A percentile compares a stretch with the other conserved stretches of the same genome.
These are phyloP conservation scores for Hoplostethus atlanticus DNA, from an alignment of 2,797 vertebrate genomes.

Conservation along the genomic window DNA sequence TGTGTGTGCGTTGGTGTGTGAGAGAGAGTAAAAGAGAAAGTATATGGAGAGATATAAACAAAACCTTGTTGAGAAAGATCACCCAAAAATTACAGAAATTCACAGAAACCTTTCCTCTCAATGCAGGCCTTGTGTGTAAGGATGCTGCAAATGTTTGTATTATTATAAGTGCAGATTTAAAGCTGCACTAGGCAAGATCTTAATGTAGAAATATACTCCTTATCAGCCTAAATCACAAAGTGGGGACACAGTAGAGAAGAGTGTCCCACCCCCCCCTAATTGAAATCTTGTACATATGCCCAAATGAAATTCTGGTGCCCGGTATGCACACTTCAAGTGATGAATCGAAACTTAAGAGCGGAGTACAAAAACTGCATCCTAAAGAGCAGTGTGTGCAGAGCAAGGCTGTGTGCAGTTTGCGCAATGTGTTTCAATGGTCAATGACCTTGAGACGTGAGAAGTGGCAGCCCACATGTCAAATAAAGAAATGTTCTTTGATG, in stretches of 20 bases:
- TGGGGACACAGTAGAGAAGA: too few species aligned
- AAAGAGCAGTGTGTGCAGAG: too few species aligned
- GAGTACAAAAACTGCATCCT: too few species aligned
- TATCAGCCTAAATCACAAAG: too few species aligned
- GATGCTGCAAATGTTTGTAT: neutral
- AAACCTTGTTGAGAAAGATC: neutral
- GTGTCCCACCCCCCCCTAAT: too few species aligned
- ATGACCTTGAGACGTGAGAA: conserved; percentile 25
- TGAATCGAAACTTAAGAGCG: too few species aligned
- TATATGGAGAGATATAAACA: conserved; percentile 11
- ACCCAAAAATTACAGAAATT: neutral
- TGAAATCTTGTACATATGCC: too few species aligned
- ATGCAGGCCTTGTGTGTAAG: conserved; percentile 3
- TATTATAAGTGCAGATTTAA: neutral
- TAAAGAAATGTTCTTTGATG: neutral
- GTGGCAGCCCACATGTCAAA: conserved; percentile 15
- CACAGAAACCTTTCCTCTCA: neutral
- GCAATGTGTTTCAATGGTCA: too few species aligned
- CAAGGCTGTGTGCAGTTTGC: too few species aligned
- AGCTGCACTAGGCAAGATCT: neutral
- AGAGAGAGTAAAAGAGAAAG: conserved; percentile 13
- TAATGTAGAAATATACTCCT: too few species aligned
- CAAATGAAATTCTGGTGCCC: too few species aligned
- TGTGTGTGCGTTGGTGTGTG: neutral
- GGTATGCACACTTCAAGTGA: too few species aligned